Conservation (phyloP, 2,113 vertebrate genomes). For the Scophthalmus maximus region DNA sequence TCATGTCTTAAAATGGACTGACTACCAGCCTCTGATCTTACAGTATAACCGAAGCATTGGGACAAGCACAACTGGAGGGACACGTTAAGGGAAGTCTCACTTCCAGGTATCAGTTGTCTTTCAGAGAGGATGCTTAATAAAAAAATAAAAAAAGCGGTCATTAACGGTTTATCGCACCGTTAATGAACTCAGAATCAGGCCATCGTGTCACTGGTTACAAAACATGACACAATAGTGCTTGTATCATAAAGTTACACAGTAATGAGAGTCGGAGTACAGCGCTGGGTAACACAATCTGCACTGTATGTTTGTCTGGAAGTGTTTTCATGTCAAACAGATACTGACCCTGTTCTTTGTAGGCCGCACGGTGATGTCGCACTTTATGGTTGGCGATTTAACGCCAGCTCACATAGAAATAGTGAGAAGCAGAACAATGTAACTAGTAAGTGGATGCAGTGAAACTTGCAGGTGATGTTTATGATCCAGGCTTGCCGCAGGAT, state of each 20-base stretch:
- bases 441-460: not conserved
- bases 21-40: not conserved
- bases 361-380: not conserved
- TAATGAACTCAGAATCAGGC: slow-evolving; percentile 9
- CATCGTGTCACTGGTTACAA: slow-evolving; percentile 8
- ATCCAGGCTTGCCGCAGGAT: slow-evolving; percentile 33
- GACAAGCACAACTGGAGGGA: too few relatives aligned
- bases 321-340: not conserved
- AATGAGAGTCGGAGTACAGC: not conserved
- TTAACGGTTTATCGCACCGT: slow-evolving; percentile 7
- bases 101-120: too few relatives aligned
- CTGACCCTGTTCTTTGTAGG: not conserved
- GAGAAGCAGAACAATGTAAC: not conserved
- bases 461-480: not conserved
- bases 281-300: slow-evolving; percentile 12
- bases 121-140: too few relatives aligned
- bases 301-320: not conserved
- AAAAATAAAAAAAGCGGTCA: too few relatives aligned
- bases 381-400: not conserved
- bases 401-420: not conserved
- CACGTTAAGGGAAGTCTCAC: too few relatives aligned
- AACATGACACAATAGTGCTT: not conserved
- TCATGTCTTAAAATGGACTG: not conserved
- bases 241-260: slow-evolving; percentile 15
- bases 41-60: too few relatives aligned